Evolutionary conservation across 2,888 invertebrate genomes (phyloP), one percentile per base, ranked within the genome.

Genomic region (Drosophila austrosaltans): DNA sequence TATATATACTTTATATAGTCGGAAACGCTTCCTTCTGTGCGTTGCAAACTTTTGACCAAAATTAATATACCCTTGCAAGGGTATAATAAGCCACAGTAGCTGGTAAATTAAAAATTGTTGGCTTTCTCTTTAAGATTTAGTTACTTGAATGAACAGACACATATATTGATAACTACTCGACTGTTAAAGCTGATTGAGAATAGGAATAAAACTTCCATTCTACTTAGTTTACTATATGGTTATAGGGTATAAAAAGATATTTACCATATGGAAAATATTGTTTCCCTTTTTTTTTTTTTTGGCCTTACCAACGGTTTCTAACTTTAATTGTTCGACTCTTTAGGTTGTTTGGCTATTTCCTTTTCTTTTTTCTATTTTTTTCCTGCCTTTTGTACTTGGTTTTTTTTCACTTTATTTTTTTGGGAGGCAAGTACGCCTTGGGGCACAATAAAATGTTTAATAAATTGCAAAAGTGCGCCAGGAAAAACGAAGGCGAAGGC

Each of bases 361-460:
- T 57, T 77, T 77, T 72, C 63, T 63, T 28, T 32, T 61, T 28
- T 20, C 16, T 16, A 16, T 63, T 53, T 28, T 30, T 12, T n/a
- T 40, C 61, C 44, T 10, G 25, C 28, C 25, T 28, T 56, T 12
- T 57, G 56, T 56, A 32, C 57, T 30, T 30, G 40, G 8, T 40
- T 12, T 58, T 54, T 71, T 79, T 65, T 42, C 44, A 32, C 70
- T 68, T 75, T 75, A 75, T 6, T 30, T 72, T 78, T 71, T 72
- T 72, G n/a, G 69, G 60, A 63, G 63, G 72, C 74, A 83, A 84
- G 79, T 81, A 84, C 74, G 81, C 84, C 87, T 87, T 78, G 77
- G 87, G 84, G 84, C 87, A 66, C 87, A 82, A 84, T 87, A 85
- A 85, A 87, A 86, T 84, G 84, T 76, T 87, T 87, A 85, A 85